These are phyloP conservation scores for Ischnura elegans DNA, from an alignment of 2,888 invertebrate species.

Conservation along the genomic window DNA sequence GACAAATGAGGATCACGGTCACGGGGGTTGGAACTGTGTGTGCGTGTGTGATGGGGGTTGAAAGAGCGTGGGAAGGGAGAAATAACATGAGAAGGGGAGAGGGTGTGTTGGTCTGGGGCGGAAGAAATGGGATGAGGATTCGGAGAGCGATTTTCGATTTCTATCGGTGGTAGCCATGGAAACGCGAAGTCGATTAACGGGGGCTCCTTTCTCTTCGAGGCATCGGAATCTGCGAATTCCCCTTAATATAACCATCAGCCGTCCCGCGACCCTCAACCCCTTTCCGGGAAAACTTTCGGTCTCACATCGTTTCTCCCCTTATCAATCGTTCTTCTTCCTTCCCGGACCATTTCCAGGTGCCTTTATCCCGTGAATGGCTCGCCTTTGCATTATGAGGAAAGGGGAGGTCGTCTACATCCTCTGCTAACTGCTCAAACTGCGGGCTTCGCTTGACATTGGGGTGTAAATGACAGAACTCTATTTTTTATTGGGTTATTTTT, in stretches of 20 bases:
- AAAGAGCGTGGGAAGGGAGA: background rate
- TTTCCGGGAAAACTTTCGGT: background rate
- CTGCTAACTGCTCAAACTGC: background rate
- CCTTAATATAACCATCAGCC: constrained; percentile 17
- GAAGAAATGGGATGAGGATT: background rate
- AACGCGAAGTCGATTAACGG: constrained; percentile 36
- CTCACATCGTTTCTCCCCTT: constrained; percentile 1
- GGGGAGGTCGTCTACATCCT: background rate
- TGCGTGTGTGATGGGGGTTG: background rate
- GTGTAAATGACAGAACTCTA: background rate
- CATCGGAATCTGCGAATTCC: background rate
- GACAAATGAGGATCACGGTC: background rate
- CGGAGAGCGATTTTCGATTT: constrained; percentile 32
- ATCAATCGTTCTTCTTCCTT: background rate
- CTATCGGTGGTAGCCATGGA: background rate
- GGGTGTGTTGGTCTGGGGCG: background rate
- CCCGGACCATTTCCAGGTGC: background rate
- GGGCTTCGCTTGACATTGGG: background rate
- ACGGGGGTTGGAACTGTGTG: background rate
- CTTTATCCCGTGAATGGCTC: background rate
- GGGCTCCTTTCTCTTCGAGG: background rate
- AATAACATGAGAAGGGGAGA: background rate
- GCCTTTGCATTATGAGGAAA: background rate
- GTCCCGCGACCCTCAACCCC: background rate
- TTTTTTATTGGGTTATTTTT: background rate